Evolutionary conservation across 2,888 invertebrate genomes (phyloP).

Genomic region (Archaeoteleia sp.): DNA sequence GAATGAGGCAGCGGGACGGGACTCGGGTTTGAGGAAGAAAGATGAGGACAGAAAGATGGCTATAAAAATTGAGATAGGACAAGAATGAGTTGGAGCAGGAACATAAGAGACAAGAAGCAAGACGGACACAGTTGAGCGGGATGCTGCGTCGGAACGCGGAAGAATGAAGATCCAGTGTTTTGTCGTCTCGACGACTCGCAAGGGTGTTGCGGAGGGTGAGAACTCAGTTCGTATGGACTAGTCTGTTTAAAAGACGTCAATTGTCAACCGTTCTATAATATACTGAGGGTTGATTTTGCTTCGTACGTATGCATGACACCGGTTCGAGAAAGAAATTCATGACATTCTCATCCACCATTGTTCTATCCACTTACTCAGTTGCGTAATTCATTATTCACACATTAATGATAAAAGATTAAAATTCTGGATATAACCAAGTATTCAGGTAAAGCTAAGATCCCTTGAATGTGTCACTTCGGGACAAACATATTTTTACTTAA

Average conservation of each 20-base stretch:
- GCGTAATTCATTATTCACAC: too few species aligned
- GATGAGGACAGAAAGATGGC: conserved; percentile 47
- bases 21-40: conserved; percentile 11
- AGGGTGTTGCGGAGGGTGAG: conserved; percentile 61
- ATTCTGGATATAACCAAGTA: too few species aligned
- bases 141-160: conserved; percentile 64
- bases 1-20: conserved; percentile 26
- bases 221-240: conserved; percentile 66
- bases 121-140: conserved; percentile 54
- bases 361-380: conserved; percentile 30
- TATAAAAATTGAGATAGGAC: conserved; percentile 54
- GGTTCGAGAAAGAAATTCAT: conserved; percentile 56
- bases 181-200: conserved; percentile 63
- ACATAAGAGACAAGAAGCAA: conserved; percentile 55
- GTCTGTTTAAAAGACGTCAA: conserved; percentile 72
- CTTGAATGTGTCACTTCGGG: too few species aligned
- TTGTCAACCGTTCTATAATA: conserved; percentile 70
- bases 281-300: conserved; percentile 68
- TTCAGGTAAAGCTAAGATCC: too few species aligned
- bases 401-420: too few species aligned
- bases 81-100: conserved; percentile 48
- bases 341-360: conserved; percentile 43
- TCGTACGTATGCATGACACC: conserved; percentile 50
- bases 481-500: too few species aligned
- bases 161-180: conserved; percentile 74